These are phyloP conservation scores for Pagetopsis macropterus DNA, from an alignment of 2,797 vertebrate genomes.

Conservation along the genomic window DNA sequence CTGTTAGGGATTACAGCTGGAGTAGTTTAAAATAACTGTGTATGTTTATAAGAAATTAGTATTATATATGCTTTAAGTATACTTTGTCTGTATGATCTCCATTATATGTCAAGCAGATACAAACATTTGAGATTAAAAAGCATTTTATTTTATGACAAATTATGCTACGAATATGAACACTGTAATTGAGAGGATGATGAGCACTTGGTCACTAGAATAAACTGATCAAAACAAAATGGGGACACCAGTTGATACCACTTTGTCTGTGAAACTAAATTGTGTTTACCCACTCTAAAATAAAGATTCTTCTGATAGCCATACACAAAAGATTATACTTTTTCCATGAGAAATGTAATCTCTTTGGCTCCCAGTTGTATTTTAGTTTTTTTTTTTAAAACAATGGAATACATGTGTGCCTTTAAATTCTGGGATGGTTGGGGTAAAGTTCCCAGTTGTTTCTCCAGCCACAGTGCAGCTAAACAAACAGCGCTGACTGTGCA, in stretches of 20 bases:
- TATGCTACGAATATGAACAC: slow-evolving; percentile 47
- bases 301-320: slow-evolving; percentile 9
- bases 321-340: background rate
- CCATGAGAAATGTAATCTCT: slow-evolving; percentile 28
- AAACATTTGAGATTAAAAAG: slow-evolving; percentile 45
- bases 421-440: slow-evolving; percentile 53
- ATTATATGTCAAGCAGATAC: slow-evolving; percentile 32
- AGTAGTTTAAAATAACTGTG: slow-evolving; percentile 39
- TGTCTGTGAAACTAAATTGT: slow-evolving; percentile 36
- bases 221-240: slow-evolving; percentile 54
- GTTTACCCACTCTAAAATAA: slow-evolving; percentile 14
- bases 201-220: slow-evolving; percentile 59
- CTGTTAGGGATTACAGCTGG: slow-evolving; percentile 22
- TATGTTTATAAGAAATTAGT: slow-evolving; percentile 41
- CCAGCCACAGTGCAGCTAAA: slow-evolving; percentile 74
- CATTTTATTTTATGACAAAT: slow-evolving; percentile 48
- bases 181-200: slow-evolving; percentile 60
- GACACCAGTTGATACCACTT: slow-evolving; percentile 34
- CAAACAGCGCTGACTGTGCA: slow-evolving; percentile 70
- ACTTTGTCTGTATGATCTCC: background rate
- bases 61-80: slow-evolving; percentile 38
- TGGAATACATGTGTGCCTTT: slow-evolving; percentile 21
- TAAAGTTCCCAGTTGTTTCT: slow-evolving; percentile 70
- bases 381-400: slow-evolving; percentile 6
- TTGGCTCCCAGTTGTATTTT: slow-evolving; percentile 36